These are phyloP conservation scores for Tribolium castaneum DNA, from an alignment of 1,140 invertebrate species.

Conservation along the genomic window DNA sequence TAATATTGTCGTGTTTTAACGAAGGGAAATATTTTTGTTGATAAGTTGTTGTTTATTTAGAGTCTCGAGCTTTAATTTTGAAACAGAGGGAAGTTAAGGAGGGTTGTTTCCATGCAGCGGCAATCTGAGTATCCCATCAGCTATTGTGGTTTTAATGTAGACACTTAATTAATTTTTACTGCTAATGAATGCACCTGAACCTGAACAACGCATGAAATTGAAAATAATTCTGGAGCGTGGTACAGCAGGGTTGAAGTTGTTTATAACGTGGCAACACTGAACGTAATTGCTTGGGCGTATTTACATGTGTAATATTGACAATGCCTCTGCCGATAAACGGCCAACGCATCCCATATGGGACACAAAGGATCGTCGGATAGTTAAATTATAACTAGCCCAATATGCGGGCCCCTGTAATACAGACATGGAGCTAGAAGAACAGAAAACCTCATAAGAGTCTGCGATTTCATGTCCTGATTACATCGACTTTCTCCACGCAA, in stretches of 20 bases:
- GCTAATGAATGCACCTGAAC: constrained; percentile 23
- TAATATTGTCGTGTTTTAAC: too few relatives aligned
- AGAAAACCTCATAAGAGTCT: constrained; percentile 42
- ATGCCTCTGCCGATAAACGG: constrained; percentile 18
- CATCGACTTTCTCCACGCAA: constrained; percentile 52
- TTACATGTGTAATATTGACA: constrained; percentile 46
- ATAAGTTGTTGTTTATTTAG: too few relatives aligned
- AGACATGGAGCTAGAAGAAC: constrained; percentile 30
- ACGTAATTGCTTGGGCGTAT: constrained; percentile 44
- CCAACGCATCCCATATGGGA: constrained; percentile 18
- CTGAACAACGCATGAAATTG: neutral
- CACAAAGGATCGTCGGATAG: constrained; percentile 14
- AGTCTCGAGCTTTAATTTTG: neutral
- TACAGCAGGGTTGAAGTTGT: constrained; percentile 24
- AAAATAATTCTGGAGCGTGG: neutral
- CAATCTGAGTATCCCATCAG: neutral
- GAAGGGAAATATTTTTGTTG: too few relatives aligned
- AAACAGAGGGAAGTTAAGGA: neutral
- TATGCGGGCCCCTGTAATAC: constrained; percentile 20
- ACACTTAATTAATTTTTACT: constrained; percentile 22
- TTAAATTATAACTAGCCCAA: neutral
- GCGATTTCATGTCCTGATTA: constrained; percentile 50
- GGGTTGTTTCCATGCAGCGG: neutral
- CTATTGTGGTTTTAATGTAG: neutral
- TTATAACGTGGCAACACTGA: constrained; percentile 35